Evolutionary conservation across 2,888 invertebrate genomes (phyloP), one percentile per base, ranked within the genome.

Genomic region (Mimachlamys varia): DNA sequence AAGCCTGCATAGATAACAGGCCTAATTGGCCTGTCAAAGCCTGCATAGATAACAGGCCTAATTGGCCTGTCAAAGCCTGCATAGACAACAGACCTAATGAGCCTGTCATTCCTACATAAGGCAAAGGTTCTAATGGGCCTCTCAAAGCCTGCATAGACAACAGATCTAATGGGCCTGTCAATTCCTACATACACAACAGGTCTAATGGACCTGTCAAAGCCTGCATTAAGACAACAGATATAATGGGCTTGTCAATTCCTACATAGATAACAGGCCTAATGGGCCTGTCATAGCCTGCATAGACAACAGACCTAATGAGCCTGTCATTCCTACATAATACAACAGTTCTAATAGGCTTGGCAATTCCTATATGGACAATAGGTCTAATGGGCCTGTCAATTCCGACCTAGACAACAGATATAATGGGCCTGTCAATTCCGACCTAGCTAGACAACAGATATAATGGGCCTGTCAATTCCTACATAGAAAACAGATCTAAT

Each of bases 331-430:
- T 17, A 76, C n/a, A 58, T 58, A 58, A n/a, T n/a, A 10, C 27
- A 76, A 76, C 33, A 76, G 58, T 27, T 76, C 76, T 76, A 76
- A 76, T 76, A 12, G 58, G 58, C 58, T n/a, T 58, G 58, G 22
- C 58, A 58, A 17, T n/a, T 2, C 58, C 58, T 58, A 58, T n/a
- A 58, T 19, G n/a, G 58, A 58, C 58, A 53, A 13, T n/a, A 58
- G 58, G 22, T 58, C 58, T 58, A 22, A 58, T 58, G 22, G 58
- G 58, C 58, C 58, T 10, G 58, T 58, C 58, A 58, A 7, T n/a
- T 2, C 58, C 58, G 22, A 58, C 58, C n/a, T n/a, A 58, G 58
- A 58, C 58, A 58, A 58, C 58, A 19, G 58, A 19, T 58, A 4
- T 10, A 22, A 58, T 58, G 58, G 58, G 58, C 58, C 58, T 58